Percentiles rank a stretch among this genome's conserved stretches.
Conservation (phyloP, 30 jellyfish, hydroid and myxozoan species). For the Cassiopea xamachana region DNA sequence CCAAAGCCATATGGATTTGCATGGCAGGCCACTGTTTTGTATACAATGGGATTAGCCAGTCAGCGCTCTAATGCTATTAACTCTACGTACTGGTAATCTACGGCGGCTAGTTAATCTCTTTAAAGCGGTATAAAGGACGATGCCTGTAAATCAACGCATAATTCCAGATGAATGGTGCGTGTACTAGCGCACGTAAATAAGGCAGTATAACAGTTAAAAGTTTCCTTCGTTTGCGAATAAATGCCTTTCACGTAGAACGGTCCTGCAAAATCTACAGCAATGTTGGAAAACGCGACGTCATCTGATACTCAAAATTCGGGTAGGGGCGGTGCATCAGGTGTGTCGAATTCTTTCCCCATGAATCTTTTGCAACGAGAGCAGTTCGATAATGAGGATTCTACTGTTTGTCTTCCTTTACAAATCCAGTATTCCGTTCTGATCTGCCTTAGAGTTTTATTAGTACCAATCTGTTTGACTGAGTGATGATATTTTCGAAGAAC, state of each 20-base stretch:
- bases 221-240: background rate
- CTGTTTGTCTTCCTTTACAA: constrained; percentile 10
- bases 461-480: constrained; percentile 11
- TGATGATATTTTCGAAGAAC: background rate
- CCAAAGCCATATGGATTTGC: too few species aligned
- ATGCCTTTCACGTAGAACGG: constrained; percentile 49
- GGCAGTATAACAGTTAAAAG: constrained; percentile 10
- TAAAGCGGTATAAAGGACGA: background rate
- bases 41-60: too few species aligned
- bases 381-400: background rate
- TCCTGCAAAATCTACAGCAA: constrained; percentile 55
- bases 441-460: background rate
- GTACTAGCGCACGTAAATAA: constrained; percentile 43
- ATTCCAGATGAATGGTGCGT: constrained; percentile 36
- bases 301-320: constrained; percentile 30
- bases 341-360: constrained; percentile 26
- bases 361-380: constrained; percentile 2
- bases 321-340: constrained; percentile 45
- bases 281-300: constrained; percentile 34
- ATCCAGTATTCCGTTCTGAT: constrained; percentile 17
- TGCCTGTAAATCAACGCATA: constrained; percentile 22
- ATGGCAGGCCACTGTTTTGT: too few species aligned
- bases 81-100: background rate
- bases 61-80: too few species aligned
- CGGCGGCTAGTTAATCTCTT: background rate